phyloP scores from a whole-genome alignment of 2,888 invertebrate species.

The Hoplodrina ambigua region DNA sequence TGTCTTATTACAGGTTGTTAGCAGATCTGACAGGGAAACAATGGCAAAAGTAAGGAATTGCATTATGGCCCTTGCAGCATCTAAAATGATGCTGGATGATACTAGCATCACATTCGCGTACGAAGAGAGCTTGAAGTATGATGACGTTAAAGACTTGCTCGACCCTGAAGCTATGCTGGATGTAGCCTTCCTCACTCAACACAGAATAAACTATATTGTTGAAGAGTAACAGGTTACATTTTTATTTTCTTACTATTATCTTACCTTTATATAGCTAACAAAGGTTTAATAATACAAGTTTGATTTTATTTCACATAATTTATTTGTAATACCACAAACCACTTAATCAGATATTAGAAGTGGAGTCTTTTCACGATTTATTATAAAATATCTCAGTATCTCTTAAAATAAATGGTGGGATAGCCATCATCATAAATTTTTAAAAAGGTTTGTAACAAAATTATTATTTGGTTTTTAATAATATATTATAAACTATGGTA shows the following conservation, averaged over 20 bases:
- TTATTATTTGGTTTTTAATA: slow-evolving; percentile 55
- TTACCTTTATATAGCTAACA: background rate
- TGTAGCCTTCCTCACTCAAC: slow-evolving; percentile 94
- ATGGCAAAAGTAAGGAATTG: slow-evolving; percentile 97
- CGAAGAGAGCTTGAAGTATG: slow-evolving; percentile 96
- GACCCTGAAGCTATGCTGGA: slow-evolving; percentile 96
- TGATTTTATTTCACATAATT: slow-evolving; percentile 21
- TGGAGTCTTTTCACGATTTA: slow-evolving; percentile 33
- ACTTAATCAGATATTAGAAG: slow-evolving; percentile 32
- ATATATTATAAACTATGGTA: slow-evolving; percentile 49
- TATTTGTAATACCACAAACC: slow-evolving; percentile 61
- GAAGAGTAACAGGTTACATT: slow-evolving; percentile 73
- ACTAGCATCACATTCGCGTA: slow-evolving; percentile 97
- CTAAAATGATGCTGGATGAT: slow-evolving; percentile 97
- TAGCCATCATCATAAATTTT: slow-evolving; percentile 42
- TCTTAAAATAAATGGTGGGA: slow-evolving; percentile 34
- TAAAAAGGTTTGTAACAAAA: slow-evolving; percentile 54
- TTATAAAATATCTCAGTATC: slow-evolving; percentile 39
- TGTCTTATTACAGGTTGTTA: slow-evolving; percentile 90
- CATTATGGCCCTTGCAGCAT: slow-evolving; percentile 95
- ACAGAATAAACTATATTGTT: slow-evolving; percentile 90
- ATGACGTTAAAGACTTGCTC: slow-evolving; percentile 93
- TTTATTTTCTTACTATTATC: background rate
- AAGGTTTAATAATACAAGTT: slow-evolving; percentile 16
- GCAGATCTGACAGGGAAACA: slow-evolving; percentile 94